Conservation (phyloP, 2,888 invertebrate genomes). For the Junonia oenone region DNA sequence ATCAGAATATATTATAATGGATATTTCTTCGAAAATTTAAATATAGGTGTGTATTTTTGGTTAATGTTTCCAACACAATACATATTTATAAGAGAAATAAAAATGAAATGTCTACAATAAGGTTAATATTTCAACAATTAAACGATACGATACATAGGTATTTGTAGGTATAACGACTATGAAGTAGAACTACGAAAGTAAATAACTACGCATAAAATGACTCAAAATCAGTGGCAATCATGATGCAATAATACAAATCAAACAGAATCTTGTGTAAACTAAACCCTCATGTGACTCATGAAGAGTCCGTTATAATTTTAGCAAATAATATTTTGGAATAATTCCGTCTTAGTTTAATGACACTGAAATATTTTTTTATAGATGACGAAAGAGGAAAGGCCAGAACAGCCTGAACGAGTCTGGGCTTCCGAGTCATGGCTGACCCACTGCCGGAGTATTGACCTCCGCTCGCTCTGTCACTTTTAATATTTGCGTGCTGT, state of each 20-base stretch:
- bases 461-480: conserved; percentile 38
- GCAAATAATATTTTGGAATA: background rate
- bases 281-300: background rate
- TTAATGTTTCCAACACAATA: too few relatives aligned
- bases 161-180: too few relatives aligned
- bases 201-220: too few relatives aligned
- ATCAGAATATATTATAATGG: too few relatives aligned
- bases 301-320: background rate
- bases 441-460: conserved; percentile 63
- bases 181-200: too few relatives aligned
- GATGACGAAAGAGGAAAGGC: conserved; percentile 21
- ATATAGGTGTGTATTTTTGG: too few relatives aligned
- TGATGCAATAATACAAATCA: background rate
- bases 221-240: background rate
- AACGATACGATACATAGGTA: too few relatives aligned
- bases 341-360: background rate
- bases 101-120: too few relatives aligned
- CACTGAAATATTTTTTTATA: background rate
- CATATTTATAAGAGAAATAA: too few relatives aligned
- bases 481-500: conserved; percentile 31
- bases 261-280: background rate
- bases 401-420: conserved; percentile 30
- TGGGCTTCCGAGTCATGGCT: conserved; percentile 42
- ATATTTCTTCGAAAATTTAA: too few relatives aligned
- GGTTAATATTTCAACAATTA: too few relatives aligned